These are phyloP conservation scores for Dermochelys coriacea DNA, from an alignment of 2,797 vertebrate species.

Conservation along the genomic window DNA sequence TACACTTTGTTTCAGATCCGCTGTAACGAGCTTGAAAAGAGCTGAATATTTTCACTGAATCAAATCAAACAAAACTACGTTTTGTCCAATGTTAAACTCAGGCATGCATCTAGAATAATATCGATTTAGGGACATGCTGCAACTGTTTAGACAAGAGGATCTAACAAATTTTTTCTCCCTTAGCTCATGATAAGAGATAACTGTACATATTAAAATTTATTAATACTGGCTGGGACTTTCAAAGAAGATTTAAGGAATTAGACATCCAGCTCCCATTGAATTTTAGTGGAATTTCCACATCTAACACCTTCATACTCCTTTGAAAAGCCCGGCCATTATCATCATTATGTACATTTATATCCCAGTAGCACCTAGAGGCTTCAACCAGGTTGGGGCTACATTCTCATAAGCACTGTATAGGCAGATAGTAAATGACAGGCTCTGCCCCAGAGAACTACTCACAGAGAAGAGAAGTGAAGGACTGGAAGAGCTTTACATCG, in stretches of 20 bases:
- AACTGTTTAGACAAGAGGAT: background rate
- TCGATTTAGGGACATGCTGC: background rate
- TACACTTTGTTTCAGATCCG: rapidly evolving
- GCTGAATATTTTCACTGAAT: background rate
- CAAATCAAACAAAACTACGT: background rate
- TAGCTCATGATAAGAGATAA: background rate
- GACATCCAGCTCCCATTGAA: background rate
- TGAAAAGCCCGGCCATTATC: background rate
- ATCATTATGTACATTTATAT: background rate
- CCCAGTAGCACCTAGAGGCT: background rate
- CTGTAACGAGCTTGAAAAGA: background rate
- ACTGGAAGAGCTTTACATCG: no score
- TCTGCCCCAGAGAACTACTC: no score
- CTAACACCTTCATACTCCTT: background rate
- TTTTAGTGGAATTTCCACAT: background rate
- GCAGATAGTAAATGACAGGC: background rate
- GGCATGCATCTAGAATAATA: background rate
- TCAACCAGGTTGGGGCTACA: background rate
- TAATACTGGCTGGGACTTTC: background rate
- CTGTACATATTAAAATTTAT: background rate
- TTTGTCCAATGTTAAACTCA: background rate
- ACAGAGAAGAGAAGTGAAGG: no score
- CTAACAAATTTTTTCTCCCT: background rate
- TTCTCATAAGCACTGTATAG: background rate
- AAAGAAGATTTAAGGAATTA: background rate